Evolutionary conservation across 2,113 vertebrate genomes (phyloP).

Genomic region (Gnathonemus longibarbis): DNA sequence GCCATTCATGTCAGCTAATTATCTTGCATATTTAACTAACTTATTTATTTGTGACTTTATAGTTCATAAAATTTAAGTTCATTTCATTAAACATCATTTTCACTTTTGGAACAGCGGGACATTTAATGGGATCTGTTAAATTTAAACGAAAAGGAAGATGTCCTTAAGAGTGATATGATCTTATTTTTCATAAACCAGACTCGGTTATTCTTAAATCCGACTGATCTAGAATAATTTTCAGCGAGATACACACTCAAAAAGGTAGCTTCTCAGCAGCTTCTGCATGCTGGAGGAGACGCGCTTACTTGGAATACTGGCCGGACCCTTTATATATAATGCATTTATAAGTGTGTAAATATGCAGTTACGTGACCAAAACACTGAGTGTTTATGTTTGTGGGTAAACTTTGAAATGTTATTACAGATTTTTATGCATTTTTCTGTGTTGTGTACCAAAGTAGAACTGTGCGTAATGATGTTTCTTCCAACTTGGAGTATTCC

Average conservation of each 20-base stretch:
- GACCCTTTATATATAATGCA: background rate
- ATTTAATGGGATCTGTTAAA: background rate
- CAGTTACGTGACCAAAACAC: background rate
- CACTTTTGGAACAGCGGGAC: background rate
- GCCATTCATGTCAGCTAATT: background rate
- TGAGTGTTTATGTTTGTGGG: background rate
- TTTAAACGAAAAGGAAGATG: background rate
- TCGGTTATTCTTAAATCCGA: background rate
- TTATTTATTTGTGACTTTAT: background rate
- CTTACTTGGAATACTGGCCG: background rate
- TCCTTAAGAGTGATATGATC: background rate
- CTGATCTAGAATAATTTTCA: background rate
- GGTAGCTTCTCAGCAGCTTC: background rate
- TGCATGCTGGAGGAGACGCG: background rate
- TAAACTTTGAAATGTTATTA: background rate
- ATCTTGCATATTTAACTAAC: background rate
- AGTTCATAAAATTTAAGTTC: background rate
- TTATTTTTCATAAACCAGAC: background rate
- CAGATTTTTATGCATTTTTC: background rate
- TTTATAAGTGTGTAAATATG: background rate
- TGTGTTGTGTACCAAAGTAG: background rate
- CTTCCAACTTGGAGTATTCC: background rate
- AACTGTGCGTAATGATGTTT: background rate
- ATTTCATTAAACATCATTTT: background rate
- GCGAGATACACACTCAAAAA: background rate